These are phyloP conservation scores for Thinocorus orbignyianus DNA, from an alignment of 2,113 vertebrate species.

Conservation along the genomic window DNA sequence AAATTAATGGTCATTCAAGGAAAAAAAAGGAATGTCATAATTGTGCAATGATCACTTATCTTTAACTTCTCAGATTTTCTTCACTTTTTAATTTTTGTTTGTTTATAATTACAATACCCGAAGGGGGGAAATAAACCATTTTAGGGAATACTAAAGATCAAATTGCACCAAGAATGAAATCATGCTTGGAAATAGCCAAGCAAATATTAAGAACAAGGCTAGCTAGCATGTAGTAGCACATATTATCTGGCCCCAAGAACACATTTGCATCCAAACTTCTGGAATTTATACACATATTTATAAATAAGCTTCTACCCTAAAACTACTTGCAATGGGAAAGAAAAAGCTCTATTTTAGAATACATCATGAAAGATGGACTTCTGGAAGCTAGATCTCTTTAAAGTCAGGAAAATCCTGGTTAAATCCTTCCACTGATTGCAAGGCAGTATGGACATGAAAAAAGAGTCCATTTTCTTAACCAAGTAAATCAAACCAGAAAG, in stretches of 20 bases:
- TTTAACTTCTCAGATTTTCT: neutral
- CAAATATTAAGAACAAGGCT: neutral
- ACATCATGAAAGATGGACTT: neutral
- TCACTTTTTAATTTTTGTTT: neutral
- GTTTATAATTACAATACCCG: neutral
- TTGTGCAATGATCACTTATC: neutral
- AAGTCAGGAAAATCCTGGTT: neutral
- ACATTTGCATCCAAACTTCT: neutral
- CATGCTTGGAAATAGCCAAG: neutral
- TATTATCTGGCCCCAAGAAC: neutral
- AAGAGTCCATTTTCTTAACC: neutral
- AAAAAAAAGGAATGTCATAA: neutral
- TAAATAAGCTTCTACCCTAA: neutral
- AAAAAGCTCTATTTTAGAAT: neutral
- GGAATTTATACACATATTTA: neutral
- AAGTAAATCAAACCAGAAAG: neutral
- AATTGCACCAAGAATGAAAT: neutral
- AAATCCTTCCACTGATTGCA: neutral
- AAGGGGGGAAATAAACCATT: neutral
- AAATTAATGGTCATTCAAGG: conserved; percentile 1
- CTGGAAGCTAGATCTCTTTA: neutral
- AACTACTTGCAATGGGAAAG: neutral
- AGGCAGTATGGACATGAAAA: neutral
- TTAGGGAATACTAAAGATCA: neutral
- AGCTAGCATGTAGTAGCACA: neutral